Base-by-base conservation (phyloP, 2,797 vertebrate genomes). In the Euthynnus affinis region DNA sequence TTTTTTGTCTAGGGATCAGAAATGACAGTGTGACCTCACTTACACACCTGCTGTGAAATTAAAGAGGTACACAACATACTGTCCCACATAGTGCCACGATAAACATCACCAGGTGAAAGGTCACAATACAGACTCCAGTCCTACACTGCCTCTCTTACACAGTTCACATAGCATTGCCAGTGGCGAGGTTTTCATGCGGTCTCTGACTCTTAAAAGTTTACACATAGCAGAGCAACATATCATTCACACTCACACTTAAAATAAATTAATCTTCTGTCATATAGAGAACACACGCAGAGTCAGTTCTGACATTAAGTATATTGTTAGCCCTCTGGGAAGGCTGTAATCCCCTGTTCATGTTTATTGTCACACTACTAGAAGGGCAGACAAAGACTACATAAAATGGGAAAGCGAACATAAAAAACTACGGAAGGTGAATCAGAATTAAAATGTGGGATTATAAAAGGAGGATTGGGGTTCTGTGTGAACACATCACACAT, bases 191-290 rank as follows among this genome's bases (percentile, higher is more conserved):
- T 77, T 73, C 65, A 72, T n/a, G 15, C 29, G 10, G 32, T 67
- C 52, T 66, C 44, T 55, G 60, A 68, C 52, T 46, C 63, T 64
- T 7, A 8, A 42, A 13, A 23, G 46, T 53, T 51, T 15, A 78
- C 5, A 23, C 71, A 75, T 13, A 69, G 25, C 62, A 48, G 34
- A 60, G 34, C 23, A 51, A 46, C 59, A 67, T 55, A 63, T 76
- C 34, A 52, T 44, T 58, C 62, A 65, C 60, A 59, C 53, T 49
- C 56, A 20, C 20, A 37, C 29, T 6, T 1, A n/a, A 5, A 57
- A 18, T 10, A 48, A 57, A 40, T n/a, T 9, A n/a, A 49, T 44
- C 52, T 14, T 20, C 42, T 53, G 48, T 57, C 49, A 49, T 5
- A 13, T 17, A 1, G 8, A n/a, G 6, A 40, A 49, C 5, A n/a